Percentiles rank a stretch among this genome's conserved stretches.
These are phyloP conservation scores for Allobates femoralis DNA, from an alignment of 2,797 vertebrate genomes.

Conservation along the genomic window DNA sequence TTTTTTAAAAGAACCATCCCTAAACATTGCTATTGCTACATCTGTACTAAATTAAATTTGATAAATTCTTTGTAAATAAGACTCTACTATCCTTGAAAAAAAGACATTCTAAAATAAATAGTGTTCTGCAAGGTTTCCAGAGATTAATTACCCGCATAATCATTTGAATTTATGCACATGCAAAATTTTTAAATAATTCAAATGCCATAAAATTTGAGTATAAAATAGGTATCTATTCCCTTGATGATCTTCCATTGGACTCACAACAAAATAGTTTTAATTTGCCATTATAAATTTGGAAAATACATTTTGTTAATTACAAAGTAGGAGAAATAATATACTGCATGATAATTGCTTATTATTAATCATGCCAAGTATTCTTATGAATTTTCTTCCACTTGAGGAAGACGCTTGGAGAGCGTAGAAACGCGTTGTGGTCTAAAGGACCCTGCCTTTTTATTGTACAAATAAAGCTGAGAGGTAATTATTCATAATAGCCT, in stretches of 20 bases:
- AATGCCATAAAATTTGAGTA: slow-evolving; percentile 24
- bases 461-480: no score
- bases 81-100: not conserved
- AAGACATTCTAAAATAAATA: not conserved
- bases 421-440: no score
- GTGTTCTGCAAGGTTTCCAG: slow-evolving; percentile 10
- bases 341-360: slow-evolving; percentile 52
- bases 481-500: no score
- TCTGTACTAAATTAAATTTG: no score
- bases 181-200: slow-evolving; percentile 44
- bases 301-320: slow-evolving; percentile 58
- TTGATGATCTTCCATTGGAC: slow-evolving; percentile 28
- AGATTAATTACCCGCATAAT: slow-evolving; percentile 17
- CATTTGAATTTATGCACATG: not conserved
- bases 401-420: no score
- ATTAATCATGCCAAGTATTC: slow-evolving; percentile 45
- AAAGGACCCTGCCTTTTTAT: no score
- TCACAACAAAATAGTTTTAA: slow-evolving; percentile 44
- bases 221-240: slow-evolving; percentile 28
- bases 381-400: slow-evolving; percentile 34
- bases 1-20: no score
- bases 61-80: no score
- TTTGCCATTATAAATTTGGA: slow-evolving; percentile 45
- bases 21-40: no score
- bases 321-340: slow-evolving; percentile 56